Evolutionary conservation across 2,888 invertebrate genomes (phyloP).

Genomic region (Phymatocera aterrima): DNA sequence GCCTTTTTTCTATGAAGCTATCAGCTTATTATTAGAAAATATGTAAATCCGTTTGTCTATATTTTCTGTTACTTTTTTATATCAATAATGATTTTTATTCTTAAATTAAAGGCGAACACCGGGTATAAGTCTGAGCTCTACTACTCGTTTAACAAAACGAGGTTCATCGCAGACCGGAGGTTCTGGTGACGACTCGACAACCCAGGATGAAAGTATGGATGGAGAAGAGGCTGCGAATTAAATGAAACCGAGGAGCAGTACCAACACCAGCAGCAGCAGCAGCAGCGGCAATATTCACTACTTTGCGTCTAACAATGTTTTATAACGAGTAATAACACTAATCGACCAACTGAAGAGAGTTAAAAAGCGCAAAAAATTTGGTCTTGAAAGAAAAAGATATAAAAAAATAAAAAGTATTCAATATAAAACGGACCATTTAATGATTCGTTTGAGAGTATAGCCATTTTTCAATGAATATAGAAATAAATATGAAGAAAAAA

Average conservation of each 20-base stretch:
- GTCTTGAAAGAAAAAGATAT: not conserved
- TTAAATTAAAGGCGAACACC: slow-evolving; percentile 74
- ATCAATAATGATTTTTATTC: not conserved
- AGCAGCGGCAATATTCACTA: no score
- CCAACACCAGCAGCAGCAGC: slow-evolving; percentile 26
- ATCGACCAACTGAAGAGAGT: slow-evolving; percentile 2
- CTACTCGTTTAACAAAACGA: slow-evolving; percentile 82
- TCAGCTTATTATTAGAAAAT: not conserved
- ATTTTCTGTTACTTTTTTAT: not conserved
- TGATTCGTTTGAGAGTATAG: slow-evolving; percentile 8
- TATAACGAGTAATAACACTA: not conserved
- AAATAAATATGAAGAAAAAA: no score
- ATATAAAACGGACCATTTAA: slow-evolving; percentile 22
- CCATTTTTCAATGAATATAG: slow-evolving; percentile 34
- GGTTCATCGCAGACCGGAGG: slow-evolving; percentile 83
- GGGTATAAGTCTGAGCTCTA: slow-evolving; percentile 79
- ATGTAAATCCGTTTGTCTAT: not conserved
- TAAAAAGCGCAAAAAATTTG: not conserved
- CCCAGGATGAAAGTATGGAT: slow-evolving; percentile 86
- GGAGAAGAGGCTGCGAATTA: slow-evolving; percentile 82
- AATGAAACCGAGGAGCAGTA: slow-evolving; percentile 51
- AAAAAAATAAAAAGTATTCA: slow-evolving; percentile 1
- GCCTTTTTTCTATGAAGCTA: not conserved
- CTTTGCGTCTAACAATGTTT: slow-evolving; percentile 5
- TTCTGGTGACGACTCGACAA: slow-evolving; percentile 86